phyloP scores from a whole-genome alignment of 2,797 vertebrate genomes.

The Lagocephalus sceleratus region DNA sequence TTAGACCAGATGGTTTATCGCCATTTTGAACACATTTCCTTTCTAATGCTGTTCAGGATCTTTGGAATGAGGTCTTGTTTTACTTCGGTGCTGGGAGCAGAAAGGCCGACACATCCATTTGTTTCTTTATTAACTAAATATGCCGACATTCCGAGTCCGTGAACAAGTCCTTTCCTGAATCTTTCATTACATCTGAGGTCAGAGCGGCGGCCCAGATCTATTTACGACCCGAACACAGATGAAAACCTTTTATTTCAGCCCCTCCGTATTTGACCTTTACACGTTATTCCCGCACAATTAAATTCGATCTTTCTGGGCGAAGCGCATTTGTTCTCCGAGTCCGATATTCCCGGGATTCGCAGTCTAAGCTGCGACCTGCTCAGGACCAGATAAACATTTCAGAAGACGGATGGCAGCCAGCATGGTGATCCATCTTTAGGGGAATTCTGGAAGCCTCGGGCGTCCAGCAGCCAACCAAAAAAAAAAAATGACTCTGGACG shows the following conservation, averaged over 20 bases:
- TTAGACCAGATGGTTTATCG: background rate
- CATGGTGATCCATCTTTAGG: constrained; percentile 29
- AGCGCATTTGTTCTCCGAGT: constrained; percentile 15
- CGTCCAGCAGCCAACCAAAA: too few relatives aligned
- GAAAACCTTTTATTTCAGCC: background rate
- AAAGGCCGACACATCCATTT: constrained; percentile 4
- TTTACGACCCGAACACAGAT: too few relatives aligned
- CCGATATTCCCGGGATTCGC: too few relatives aligned
- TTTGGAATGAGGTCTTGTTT: constrained; percentile 1
- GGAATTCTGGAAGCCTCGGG: background rate
- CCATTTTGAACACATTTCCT: constrained; percentile 3
- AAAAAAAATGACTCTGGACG: background rate
- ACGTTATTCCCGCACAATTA: constrained; percentile 5
- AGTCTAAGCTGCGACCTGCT: too few relatives aligned
- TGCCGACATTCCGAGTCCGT: constrained; percentile 30
- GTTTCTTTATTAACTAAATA: constrained; percentile 2
- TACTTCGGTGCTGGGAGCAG: too few relatives aligned
- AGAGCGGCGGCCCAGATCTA: constrained; percentile 5
- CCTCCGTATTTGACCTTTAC: constrained; percentile 26
- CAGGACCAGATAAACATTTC: constrained; percentile 25
- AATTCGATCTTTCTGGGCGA: background rate
- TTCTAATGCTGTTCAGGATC: constrained; percentile 1
- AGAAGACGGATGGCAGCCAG: constrained; percentile 3
- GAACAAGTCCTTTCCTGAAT: constrained; percentile 4
- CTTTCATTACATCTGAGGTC: constrained; percentile 31